Conservation (phyloP, 2,113 vertebrate species). For the Pygoscelis adeliae region DNA sequence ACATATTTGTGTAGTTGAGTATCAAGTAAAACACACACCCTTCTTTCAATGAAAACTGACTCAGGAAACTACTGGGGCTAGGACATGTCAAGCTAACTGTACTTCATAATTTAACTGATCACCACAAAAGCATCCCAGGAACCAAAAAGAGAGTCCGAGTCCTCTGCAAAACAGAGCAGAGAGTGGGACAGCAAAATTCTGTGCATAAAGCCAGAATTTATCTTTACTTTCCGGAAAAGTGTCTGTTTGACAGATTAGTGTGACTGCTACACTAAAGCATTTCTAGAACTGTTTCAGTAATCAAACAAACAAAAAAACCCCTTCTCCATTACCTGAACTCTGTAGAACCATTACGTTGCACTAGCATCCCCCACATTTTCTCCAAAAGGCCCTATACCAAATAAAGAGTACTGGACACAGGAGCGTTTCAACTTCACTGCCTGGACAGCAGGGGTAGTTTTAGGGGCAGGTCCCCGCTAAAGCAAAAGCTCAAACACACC, state of each 20-base stretch:
- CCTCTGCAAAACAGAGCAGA: not conserved
- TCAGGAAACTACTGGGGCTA: not conserved
- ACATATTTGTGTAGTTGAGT: accelerated
- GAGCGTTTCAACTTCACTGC: not conserved
- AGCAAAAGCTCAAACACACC: not conserved
- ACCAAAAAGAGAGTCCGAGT: not conserved
- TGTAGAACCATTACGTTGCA: not conserved
- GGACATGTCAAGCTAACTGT: not conserved
- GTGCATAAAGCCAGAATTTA: not conserved
- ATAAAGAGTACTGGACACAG: not conserved
- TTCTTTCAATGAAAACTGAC: not conserved
- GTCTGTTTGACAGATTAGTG: not conserved
- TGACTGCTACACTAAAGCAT: not conserved
- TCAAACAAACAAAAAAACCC: not conserved
- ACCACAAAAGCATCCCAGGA: not conserved
- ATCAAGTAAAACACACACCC: not conserved
- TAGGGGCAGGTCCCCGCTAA: not conserved
- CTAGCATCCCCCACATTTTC: not conserved
- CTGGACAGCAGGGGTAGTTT: not conserved
- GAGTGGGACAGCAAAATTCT: not conserved
- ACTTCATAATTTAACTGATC: not conserved
- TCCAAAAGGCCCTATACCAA: not conserved
- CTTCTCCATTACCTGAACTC: not conserved
- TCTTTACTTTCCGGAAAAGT: not conserved
- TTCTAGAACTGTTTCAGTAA: not conserved